Evolutionary conservation across 37 sponge, comb jelly and placozoan species (phyloP).

Genomic region (Halichondria panicea): DNA sequence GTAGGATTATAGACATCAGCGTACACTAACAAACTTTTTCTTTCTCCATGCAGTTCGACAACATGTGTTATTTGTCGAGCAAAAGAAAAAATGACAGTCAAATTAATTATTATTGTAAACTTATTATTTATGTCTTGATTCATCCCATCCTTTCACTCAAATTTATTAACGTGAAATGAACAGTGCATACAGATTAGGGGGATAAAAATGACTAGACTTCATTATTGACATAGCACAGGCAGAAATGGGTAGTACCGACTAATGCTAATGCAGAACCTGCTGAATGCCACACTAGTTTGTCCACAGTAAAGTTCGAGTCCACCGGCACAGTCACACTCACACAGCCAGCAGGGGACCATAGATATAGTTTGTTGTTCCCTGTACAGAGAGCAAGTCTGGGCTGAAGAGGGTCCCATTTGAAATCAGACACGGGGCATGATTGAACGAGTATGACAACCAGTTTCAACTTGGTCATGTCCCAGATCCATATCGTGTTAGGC

Average conservation of each 20-base stretch:
- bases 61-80: constrained; percentile 87
- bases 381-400: constrained; percentile 88
- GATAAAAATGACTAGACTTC: no score
- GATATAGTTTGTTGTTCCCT: constrained; percentile 68
- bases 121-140: no score
- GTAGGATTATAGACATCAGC: constrained; percentile 20
- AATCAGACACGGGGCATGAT: constrained; percentile 39
- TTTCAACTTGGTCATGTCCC: constrained; percentile 69
- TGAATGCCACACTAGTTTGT: constrained; percentile 80
- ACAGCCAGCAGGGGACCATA: constrained; percentile 94
- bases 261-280: constrained; percentile 74
- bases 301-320: constrained; percentile 59
- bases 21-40: neutral
- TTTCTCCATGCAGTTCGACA: constrained; percentile 56
- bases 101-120: no score
- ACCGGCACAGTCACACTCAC: constrained; percentile 68
- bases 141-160: no score
- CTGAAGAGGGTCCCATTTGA: constrained; percentile 89
- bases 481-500: constrained; percentile 95
- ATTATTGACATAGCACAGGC: constrained; percentile 78
- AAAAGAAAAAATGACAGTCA: constrained; percentile 41
- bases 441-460: constrained; percentile 75
- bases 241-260: constrained; percentile 76
- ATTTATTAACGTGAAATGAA: no score
- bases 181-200: no score